Evolutionary conservation across 2,797 vertebrate species (phyloP).

Genomic region (Premnoplex brunnescens): DNA sequence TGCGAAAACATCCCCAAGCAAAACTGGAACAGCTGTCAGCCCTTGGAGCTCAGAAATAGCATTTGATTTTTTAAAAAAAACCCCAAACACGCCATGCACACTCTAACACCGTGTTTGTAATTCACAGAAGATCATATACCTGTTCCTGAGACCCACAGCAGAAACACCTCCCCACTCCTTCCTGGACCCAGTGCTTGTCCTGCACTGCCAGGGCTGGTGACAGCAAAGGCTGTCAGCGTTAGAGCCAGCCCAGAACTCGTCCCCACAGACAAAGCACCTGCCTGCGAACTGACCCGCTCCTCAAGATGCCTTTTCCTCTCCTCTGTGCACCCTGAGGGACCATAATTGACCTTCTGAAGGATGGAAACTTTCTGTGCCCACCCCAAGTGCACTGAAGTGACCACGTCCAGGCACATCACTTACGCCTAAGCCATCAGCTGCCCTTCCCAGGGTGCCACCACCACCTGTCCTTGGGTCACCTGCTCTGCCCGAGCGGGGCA

Average conservation of each 20-base stretch:
- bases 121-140: not conserved
- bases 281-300: not conserved
- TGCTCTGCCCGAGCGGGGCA: too few relatives aligned
- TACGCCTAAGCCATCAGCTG: not conserved
- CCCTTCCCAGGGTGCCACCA: fast-evolving
- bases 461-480: too few relatives aligned
- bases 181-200: not conserved
- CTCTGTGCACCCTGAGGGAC: not conserved
- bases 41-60: conserved; percentile 68
- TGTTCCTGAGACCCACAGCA: not conserved
- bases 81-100: not conserved
- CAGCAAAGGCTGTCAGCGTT: not conserved
- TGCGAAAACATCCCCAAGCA: conserved; percentile 81
- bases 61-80: not conserved
- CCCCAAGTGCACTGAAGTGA: not conserved
- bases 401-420: not conserved
- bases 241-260: not conserved
- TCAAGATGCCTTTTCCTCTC: not conserved
- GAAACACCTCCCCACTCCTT: not conserved
- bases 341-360: not conserved
- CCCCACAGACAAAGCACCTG: not conserved
- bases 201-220: not conserved
- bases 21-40: conserved; percentile 80
- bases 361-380: not conserved
- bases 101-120: conserved; percentile 15